phyloP scores from a whole-genome alignment of 2,113 vertebrate genomes.

The Rhegmatorhina hoffmannsi region DNA sequence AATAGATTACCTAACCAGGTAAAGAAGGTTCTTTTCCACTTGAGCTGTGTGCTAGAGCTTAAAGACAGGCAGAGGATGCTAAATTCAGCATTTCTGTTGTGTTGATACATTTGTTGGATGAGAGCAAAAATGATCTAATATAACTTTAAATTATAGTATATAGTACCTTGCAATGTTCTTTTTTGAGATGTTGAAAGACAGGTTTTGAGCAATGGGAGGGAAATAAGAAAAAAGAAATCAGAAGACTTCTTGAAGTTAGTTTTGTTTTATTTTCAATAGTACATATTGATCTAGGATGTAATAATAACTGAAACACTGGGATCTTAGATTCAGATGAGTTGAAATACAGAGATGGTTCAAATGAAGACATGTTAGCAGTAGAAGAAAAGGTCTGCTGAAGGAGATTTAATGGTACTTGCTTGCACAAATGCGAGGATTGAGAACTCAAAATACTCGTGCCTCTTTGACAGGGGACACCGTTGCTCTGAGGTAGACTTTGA shows the following conservation, averaged over 20 bases:
- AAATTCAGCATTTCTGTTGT: neutral
- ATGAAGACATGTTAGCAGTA: neutral
- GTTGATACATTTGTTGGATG: neutral
- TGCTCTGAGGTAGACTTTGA: neutral
- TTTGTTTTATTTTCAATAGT: neutral
- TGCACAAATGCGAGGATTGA: neutral
- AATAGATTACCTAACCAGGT: neutral
- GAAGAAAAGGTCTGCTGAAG: neutral
- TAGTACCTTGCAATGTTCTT: neutral
- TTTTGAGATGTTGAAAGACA: neutral
- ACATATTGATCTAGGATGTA: neutral
- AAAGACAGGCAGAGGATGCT: neutral
- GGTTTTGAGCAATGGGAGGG: neutral
- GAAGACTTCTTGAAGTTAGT: neutral
- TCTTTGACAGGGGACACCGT: neutral
- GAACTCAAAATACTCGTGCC: neutral
- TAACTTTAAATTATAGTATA: neutral
- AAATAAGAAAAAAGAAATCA: neutral
- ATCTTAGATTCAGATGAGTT: neutral
- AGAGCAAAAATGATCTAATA: neutral
- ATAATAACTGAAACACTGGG: neutral
- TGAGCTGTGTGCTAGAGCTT: neutral
- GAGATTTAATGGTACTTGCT: neutral
- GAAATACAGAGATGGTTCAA: neutral
- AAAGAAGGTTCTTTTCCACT: neutral